phyloP scores from a whole-genome alignment of 2,113 vertebrate genomes.

The Osmerus mordax region DNA sequence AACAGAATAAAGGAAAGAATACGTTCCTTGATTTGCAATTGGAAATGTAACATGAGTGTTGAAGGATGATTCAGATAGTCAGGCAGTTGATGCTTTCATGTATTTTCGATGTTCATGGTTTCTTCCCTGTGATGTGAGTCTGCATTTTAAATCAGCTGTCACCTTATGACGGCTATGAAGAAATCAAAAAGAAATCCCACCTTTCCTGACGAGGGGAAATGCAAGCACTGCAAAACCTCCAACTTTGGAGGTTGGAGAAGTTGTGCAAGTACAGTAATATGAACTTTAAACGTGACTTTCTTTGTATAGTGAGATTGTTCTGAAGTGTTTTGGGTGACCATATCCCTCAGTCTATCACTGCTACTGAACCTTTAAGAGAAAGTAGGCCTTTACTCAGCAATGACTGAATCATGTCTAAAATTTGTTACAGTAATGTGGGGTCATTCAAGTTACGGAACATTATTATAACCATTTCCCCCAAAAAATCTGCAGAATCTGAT shows the following conservation, averaged over 20 bases:
- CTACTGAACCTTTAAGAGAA: no score
- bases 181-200: neutral
- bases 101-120: constrained; percentile 2
- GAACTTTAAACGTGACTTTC: neutral
- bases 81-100: neutral
- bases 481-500: no score
- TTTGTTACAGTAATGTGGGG: no score
- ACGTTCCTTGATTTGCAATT: no score
- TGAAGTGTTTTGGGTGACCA: no score
- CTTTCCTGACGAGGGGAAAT: neutral
- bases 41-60: neutral
- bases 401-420: no score
- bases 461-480: no score
- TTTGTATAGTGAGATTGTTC: neutral
- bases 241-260: neutral
- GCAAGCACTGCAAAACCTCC: neutral
- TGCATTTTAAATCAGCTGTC: neutral
- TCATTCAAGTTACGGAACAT: no score
- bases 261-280: neutral
- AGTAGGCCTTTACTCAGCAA: no score
- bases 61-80: neutral
- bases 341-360: no score
- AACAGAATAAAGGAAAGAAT: no score
- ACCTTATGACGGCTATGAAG: neutral
- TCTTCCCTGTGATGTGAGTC: neutral